Evolutionary conservation across 1,140 invertebrate species (phyloP).

Genomic region (Psilanteris sp.): DNA sequence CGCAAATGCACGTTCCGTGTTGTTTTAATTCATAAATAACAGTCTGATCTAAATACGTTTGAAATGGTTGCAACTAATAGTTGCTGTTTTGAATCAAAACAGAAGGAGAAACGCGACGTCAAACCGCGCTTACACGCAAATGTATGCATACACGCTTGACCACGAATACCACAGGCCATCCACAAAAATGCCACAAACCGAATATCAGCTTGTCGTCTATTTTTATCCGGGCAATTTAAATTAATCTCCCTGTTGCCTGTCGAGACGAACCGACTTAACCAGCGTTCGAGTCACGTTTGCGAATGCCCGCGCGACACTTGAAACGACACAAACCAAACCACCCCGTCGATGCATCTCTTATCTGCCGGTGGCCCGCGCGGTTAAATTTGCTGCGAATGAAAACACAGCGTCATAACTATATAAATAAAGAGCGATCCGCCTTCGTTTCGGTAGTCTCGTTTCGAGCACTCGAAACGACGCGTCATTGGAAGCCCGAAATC

Average conservation of each 20-base stretch:
- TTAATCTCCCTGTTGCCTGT: conserved; percentile 6
- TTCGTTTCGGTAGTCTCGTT: conserved; percentile 28
- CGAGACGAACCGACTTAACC: conserved; percentile 1
- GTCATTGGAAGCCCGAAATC: conserved; percentile 34
- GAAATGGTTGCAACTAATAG: too few relatives aligned
- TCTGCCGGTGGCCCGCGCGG: too few relatives aligned
- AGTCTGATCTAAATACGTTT: too few relatives aligned
- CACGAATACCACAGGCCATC: background rate
- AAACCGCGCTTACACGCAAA: too few relatives aligned
- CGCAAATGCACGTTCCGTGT: too few relatives aligned
- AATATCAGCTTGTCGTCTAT: conserved; percentile 1
- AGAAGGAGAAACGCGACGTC: too few relatives aligned
- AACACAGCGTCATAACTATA: conserved; percentile 26
- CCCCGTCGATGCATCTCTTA: conserved; percentile 5
- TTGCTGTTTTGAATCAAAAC: too few relatives aligned
- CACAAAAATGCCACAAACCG: background rate
- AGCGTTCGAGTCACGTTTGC: background rate
- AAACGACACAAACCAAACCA: conserved; percentile 19
- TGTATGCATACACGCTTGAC: too few relatives aligned
- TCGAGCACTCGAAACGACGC: conserved; percentile 28
- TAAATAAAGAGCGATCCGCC: conserved; percentile 31
- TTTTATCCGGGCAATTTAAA: conserved; percentile 10
- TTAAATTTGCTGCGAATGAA: conserved; percentile 34
- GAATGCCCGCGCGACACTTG: conserved; percentile 8
- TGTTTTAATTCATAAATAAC: too few relatives aligned